Percentiles rank a stretch among this genome's conserved stretches.
Evolutionary conservation across 2,113 vertebrate genomes (phyloP).

Genomic region (Lasiurus borealis): DNA sequence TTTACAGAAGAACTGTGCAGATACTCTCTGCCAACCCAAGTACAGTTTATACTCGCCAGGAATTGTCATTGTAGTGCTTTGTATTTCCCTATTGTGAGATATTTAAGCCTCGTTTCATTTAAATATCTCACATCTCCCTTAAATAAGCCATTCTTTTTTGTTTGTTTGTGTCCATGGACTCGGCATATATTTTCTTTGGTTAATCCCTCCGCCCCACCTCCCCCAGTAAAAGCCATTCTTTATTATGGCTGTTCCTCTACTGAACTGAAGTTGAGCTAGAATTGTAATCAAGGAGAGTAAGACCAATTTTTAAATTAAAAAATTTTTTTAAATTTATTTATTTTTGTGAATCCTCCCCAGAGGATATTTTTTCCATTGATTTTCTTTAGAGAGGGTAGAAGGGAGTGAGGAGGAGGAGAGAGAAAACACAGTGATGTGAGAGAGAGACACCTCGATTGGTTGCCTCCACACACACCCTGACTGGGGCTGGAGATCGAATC

Average conservation of each 20-base stretch:
- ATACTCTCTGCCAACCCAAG: neutral
- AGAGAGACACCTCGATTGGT: too few relatives aligned
- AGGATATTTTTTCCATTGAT: too few relatives aligned
- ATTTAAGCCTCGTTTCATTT: constrained; percentile 1
- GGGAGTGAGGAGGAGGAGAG: too few relatives aligned
- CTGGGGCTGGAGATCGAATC: too few relatives aligned
- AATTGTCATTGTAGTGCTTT: neutral
- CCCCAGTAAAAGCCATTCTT: neutral
- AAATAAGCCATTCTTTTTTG: neutral
- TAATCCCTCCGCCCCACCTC: too few relatives aligned
- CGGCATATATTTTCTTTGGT: too few relatives aligned
- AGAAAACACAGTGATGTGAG: too few relatives aligned
- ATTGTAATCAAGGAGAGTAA: neutral
- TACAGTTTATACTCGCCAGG: neutral
- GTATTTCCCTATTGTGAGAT: neutral
- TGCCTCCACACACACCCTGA: too few relatives aligned
- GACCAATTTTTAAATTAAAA: neutral
- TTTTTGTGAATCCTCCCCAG: too few relatives aligned
- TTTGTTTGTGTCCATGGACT: too few relatives aligned
- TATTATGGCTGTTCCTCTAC: neutral
- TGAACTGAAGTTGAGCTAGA: constrained; percentile 8
- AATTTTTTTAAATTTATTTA: neutral
- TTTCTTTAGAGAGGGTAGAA: too few relatives aligned
- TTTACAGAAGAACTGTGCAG: neutral
- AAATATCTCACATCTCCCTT: neutral